Percentiles rank a stretch among this genome's conserved stretches.
These are phyloP conservation scores for Lithophane ornitopus DNA, from an alignment of 2,888 invertebrate species.

Conservation along the genomic window DNA sequence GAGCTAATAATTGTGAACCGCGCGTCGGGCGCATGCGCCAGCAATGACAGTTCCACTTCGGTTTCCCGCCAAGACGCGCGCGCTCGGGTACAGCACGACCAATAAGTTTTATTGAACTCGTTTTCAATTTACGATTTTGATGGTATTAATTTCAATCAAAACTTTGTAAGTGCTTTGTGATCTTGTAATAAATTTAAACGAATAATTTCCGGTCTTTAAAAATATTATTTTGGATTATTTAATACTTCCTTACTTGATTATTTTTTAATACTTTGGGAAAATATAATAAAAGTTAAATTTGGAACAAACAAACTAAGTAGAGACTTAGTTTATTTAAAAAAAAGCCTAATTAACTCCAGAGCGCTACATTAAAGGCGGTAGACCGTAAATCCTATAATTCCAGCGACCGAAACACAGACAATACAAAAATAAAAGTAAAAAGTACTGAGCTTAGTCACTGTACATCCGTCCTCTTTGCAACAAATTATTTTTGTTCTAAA, in stretches of 20 bases:
- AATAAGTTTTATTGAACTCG: conserved; percentile 41
- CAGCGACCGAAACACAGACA: conserved; percentile 63
- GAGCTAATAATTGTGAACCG: conserved; percentile 70
- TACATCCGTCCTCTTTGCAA: conserved; percentile 61
- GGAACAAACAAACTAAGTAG: no score
- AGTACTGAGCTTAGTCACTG: conserved; percentile 51
- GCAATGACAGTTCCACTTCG: conserved; percentile 77
- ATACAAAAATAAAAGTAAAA: conserved; percentile 62
- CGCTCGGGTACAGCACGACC: conserved; percentile 61
- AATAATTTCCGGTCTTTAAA: not conserved
- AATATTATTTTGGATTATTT: not conserved
- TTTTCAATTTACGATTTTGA: conserved; percentile 25
- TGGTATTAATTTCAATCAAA: conserved; percentile 10
- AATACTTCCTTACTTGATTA: not conserved
- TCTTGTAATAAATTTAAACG: not conserved
- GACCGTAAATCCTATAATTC: conserved; percentile 75
- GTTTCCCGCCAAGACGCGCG: conserved; percentile 77
- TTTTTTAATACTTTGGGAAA: not conserved
- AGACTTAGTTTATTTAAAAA: conserved; percentile 1
- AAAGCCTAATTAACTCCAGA: conserved; percentile 41
- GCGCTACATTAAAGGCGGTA: conserved; percentile 57
- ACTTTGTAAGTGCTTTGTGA: conserved; percentile 44
- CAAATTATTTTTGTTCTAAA: conserved; percentile 38
- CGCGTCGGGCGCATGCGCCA: conserved; percentile 73
- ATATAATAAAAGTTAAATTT: no score